A percentile compares a stretch with the other conserved stretches of the same genome.
Conservation (phyloP, 1,140 invertebrate species). For the Dendrolimus kikuchii region DNA sequence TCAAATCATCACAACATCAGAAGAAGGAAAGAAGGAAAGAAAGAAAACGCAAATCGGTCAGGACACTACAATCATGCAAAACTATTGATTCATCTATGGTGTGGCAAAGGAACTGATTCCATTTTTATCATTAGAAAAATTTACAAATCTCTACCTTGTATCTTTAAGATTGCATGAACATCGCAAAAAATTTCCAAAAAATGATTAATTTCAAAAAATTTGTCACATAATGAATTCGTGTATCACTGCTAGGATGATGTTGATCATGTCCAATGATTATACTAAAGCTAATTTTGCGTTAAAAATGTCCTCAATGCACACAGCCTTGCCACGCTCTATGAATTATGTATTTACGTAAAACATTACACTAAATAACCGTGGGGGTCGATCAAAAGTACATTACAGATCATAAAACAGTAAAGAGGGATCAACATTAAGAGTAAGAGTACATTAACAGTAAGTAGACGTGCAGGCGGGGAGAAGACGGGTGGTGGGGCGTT, state of each 20-base stretch:
- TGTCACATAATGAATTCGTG: slow-evolving; percentile 55
- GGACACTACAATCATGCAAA: slow-evolving; percentile 50
- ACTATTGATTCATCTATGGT: slow-evolving; percentile 64
- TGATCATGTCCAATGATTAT: slow-evolving; percentile 51
- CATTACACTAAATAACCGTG: slow-evolving; percentile 66
- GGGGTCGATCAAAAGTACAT: slow-evolving; percentile 61
- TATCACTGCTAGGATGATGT: slow-evolving; percentile 61
- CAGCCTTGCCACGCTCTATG: slow-evolving; percentile 79
- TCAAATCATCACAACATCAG: slow-evolving; percentile 28
- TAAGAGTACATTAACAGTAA: slow-evolving; percentile 55
- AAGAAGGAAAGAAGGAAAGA: slow-evolving; percentile 34
- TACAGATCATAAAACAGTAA: slow-evolving; percentile 64
- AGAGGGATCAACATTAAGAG: slow-evolving; percentile 64
- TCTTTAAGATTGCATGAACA: slow-evolving; percentile 43
- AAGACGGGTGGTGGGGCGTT: slow-evolving; percentile 23
- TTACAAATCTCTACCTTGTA: slow-evolving; percentile 49
- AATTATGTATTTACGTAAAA: slow-evolving; percentile 55
- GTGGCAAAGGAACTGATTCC: slow-evolving; percentile 69
- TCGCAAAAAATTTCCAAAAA: slow-evolving; percentile 54
- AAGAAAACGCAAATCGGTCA: slow-evolving; percentile 40
- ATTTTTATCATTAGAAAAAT: slow-evolving; percentile 48
- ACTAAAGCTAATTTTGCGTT: slow-evolving; percentile 67
- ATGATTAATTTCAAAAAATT: slow-evolving; percentile 41
- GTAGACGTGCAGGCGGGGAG: slow-evolving; percentile 59
- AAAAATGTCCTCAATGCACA: slow-evolving; percentile 75